phyloP scores from a whole-genome alignment of 2,888 invertebrate species.

The Ophion ellenae region DNA sequence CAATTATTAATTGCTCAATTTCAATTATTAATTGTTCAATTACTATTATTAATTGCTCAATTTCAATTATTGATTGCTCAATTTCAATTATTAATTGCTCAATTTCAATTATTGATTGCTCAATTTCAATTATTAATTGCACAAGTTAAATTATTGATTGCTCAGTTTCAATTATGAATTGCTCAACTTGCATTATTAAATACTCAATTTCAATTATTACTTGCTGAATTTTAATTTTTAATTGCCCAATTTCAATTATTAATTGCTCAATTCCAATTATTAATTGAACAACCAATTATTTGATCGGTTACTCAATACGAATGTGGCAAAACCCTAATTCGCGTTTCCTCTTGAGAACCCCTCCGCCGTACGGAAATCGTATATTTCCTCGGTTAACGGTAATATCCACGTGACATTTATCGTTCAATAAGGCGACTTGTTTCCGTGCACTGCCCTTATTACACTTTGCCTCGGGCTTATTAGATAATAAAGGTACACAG shows the following conservation, averaged over 20 bases:
- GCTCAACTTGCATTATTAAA: no score
- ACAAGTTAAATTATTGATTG: no score
- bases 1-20: no score
- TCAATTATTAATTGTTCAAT: no score
- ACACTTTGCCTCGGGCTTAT: conserved; percentile 16
- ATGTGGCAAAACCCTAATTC: neutral
- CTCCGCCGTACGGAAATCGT: neutral
- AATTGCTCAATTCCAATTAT: neutral
- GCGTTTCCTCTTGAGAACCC: neutral
- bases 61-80: neutral
- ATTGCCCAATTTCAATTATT: no score
- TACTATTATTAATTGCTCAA: neutral
- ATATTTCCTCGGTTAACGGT: neutral
- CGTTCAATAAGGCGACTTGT: conserved; percentile 11
- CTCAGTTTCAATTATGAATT: no score
- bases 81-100: no score
- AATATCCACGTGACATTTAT: conserved; percentile 33
- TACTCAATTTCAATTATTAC: no score
- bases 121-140: no score
- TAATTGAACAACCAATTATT: neutral
- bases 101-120: no score
- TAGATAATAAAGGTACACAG: conserved; percentile 43
- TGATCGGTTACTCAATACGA: neutral
- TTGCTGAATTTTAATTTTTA: no score
- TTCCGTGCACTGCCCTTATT: conserved; percentile 5